Base-by-base conservation (phyloP, 2,113 vertebrate genomes). In the Fregata magnificens region DNA sequence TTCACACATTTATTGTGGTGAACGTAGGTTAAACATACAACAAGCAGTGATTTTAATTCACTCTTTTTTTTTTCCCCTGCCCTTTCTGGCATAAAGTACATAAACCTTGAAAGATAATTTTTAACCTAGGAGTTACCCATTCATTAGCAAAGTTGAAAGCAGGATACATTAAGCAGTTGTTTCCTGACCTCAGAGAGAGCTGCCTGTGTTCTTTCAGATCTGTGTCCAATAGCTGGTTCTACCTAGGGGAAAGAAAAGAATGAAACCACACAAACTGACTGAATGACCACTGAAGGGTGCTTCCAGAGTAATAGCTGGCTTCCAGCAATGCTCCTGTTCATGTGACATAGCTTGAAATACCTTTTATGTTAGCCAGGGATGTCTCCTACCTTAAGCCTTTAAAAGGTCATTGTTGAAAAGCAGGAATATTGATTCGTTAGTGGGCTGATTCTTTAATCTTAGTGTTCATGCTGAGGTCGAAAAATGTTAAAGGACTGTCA, bases 41-140 rank as follows among this genome's bases (percentile, higher is more conserved):
- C n/a, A 82, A 44, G n/a, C 21, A 82, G 20, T 32, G 42, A 3
- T 11, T 86, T 97, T 69, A 76, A 76, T 94, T 87, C 17, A 32
- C 15, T 49, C 3, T 53, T 71, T 65, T 44, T 22, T 65, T 34
- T 22, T 10, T 21, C 0, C 8, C 38, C 36, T 78, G 88, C 92
- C 20, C 93, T 83, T 96, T 92, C 91, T 95, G 80, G 83, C 84
- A 47, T 81, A 79, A 95, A 92, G 69, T 96, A 89, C 67, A 94
- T 83, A 97, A 94, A 93, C 97, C 92, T 97, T 98, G 97, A 95
- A 95, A 95, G 97, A 96, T 97, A 98, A 98, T 98, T 96, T 98
- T 98, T 98, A 98, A 98, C 98, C 86, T 96, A 91, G 91, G 94
- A 97, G 97, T 98, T 96, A 98, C 90, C 87, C 97, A 97, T 97